Evolutionary conservation across 2,113 vertebrate species (phyloP), one percentile per base, ranked within the genome.

Genomic region (Carassius gibelio): DNA sequence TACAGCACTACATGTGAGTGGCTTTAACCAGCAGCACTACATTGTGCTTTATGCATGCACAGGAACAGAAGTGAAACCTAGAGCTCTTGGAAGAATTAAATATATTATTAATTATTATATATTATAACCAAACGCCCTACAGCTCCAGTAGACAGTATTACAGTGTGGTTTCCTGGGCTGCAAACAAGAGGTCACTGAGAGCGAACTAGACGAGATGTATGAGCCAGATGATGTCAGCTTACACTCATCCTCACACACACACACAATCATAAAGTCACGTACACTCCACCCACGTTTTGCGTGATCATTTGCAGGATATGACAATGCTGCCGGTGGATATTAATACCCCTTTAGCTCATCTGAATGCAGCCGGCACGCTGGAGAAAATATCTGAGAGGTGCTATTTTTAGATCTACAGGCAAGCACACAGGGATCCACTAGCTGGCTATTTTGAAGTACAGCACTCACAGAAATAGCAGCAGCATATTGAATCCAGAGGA

Each of bases 371-470:
- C 84, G 88, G 90, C 92, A 91, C 88, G 89, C 89, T 36, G 62
- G 91, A 92, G 92, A 92, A 84, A 93, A 93, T 93, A 94, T 94
- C 93, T 92, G 91, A 93, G 93, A 90, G 89, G 83, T 78, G 88
- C 94, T 95, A 95, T 95, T 94, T 94, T 92, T 95, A 95, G 94
- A 57, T 36, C 90, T 89, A 90, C 91, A 90, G 91, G 91, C 90
- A 88, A 91, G 89, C 91, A 85, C 89, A 90, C 78, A 76, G 57
- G 90, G 91, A 93, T 93, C 92, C 92, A 91, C 94, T 81, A 91
- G 90, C 86, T 66, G 86, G 88, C 88, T 89, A 84, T 92, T 90
- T 90, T 86, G 89, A 90, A 91, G 57, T 72, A 91, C 90, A 34
- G 79, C 86, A 86, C 87, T 82, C 86, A 90, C 88, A 81, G 88